Conservation (phyloP, 2,113 vertebrate genomes). For the Pagrus major region DNA sequence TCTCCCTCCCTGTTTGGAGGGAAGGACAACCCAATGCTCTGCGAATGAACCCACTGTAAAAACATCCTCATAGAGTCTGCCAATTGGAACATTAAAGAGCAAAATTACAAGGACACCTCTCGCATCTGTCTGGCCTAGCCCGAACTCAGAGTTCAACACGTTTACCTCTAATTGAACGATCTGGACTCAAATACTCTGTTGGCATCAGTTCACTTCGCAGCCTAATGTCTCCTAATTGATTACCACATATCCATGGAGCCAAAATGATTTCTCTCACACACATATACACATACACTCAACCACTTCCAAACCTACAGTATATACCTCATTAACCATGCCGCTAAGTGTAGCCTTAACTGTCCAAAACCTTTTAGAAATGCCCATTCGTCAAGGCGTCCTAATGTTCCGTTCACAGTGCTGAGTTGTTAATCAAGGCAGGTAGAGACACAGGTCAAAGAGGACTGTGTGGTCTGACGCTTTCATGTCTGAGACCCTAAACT, state of each 20-base stretch:
- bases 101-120: constrained; percentile 70
- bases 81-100: constrained; percentile 61
- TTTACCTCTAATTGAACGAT: constrained; percentile 25
- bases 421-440: constrained; percentile 64
- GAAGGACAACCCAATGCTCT: constrained; percentile 43
- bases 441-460: constrained; percentile 45
- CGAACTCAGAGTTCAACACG: constrained; percentile 24
- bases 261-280: constrained; percentile 16
- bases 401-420: constrained; percentile 21
- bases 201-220: constrained; percentile 42
- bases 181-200: constrained; percentile 36
- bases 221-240: constrained; percentile 55
- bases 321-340: constrained; percentile 63
- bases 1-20: constrained; percentile 32
- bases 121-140: constrained; percentile 48
- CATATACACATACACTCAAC: background rate
- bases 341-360: constrained; percentile 73
- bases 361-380: constrained; percentile 79
- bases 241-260: constrained; percentile 28
- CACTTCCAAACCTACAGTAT: constrained; percentile 17
- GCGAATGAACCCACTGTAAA: constrained; percentile 58
- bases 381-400: constrained; percentile 66
- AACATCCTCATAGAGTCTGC: constrained; percentile 44
- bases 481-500: constrained; percentile 44
- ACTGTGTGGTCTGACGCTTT: constrained; percentile 30